phyloP scores from a whole-genome alignment of 2,888 invertebrate genomes.

The Aporophyla nigra region DNA sequence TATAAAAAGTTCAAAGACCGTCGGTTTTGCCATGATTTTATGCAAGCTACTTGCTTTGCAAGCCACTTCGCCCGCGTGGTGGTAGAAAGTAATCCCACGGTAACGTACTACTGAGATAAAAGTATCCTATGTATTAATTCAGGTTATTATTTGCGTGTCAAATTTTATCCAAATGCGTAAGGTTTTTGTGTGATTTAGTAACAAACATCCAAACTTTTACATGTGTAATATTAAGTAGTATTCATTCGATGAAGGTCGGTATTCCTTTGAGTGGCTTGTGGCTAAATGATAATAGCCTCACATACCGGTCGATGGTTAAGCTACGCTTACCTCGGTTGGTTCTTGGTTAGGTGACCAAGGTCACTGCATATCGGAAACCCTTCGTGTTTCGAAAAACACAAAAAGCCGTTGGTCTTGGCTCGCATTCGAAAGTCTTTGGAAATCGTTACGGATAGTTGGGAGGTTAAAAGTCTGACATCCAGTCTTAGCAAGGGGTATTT shows the following conservation, averaged over 20 bases:
- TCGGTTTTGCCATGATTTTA: conserved; percentile 13
- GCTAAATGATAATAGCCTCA: neutral
- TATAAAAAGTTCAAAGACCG: conserved; percentile 6
- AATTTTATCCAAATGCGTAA: no score
- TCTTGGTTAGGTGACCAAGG: neutral
- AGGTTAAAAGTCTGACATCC: neutral
- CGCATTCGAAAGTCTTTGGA: neutral
- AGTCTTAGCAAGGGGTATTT: neutral
- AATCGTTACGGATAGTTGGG: neutral
- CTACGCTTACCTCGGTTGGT: no score
- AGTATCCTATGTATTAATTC: no score
- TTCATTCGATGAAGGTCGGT: neutral
- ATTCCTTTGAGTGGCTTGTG: neutral
- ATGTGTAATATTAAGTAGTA: no score
- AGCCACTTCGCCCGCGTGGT: no score
- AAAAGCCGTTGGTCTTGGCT: neutral
- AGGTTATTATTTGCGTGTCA: no score
- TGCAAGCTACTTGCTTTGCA: neutral
- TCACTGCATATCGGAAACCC: neutral
- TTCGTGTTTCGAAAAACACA: neutral
- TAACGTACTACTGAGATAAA: no score
- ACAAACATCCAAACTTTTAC: no score
- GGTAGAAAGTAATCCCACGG: no score
- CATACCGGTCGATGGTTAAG: neutral
- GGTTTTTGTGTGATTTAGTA: no score